These are phyloP conservation scores for Crocidura indochinensis DNA, from an alignment of 2,797 vertebrate species.

Conservation along the genomic window DNA sequence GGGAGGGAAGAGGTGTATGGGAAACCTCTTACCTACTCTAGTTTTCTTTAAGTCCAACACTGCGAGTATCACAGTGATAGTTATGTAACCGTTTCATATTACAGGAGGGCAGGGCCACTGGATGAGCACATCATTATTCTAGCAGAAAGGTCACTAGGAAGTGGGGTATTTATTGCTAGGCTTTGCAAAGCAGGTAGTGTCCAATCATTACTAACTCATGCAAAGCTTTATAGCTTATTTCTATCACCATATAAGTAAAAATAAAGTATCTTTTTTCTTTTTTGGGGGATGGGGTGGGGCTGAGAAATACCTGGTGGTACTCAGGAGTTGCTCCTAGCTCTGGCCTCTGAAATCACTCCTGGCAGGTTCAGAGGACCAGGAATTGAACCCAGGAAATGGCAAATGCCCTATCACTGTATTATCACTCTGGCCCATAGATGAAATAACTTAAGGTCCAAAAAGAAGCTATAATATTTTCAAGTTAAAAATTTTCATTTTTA, in stretches of 20 bases:
- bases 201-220: neutral
- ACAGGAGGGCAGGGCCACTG: neutral
- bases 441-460: slow-evolving; percentile 18
- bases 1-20: too few species aligned
- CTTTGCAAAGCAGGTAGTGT: slow-evolving; percentile 18
- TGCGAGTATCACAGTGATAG: neutral
- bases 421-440: too few species aligned
- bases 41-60: neutral
- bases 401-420: too few species aligned
- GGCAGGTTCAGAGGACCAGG: too few species aligned
- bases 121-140: slow-evolving; percentile 1
- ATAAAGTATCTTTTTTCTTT: neutral
- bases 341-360: too few species aligned
- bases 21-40: neutral
- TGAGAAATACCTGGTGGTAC: too few species aligned
- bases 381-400: too few species aligned
- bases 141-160: slow-evolving; percentile 40
- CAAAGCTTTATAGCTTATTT: neutral
- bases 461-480: slow-evolving; percentile 27
- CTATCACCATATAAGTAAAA: neutral
- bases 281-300: too few species aligned
- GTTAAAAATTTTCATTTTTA: neutral
- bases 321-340: too few species aligned
- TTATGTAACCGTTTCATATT: slow-evolving; percentile 18
- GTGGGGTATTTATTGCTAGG: slow-evolving; percentile 24